Conservation (phyloP, 2,888 invertebrate species). For the Agrotis exclamationis region DNA sequence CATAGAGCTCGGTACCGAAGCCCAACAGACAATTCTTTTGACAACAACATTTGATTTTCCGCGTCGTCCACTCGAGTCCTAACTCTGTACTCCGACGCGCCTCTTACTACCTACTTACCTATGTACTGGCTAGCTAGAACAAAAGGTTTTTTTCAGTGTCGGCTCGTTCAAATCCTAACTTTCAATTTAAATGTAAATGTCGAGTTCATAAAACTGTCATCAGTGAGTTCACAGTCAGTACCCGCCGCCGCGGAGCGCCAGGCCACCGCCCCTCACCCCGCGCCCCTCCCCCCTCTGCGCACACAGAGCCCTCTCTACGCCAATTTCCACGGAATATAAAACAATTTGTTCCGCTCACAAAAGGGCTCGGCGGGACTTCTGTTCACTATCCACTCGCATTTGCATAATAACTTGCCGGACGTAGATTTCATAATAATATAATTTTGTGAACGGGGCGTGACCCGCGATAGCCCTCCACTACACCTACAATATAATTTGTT, state of each 20-base stretch:
- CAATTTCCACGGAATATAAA: constrained; percentile 73
- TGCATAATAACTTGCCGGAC: constrained; percentile 71
- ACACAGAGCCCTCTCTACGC: constrained; percentile 51
- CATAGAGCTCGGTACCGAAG: too few species aligned
- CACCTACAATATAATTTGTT: background rate
- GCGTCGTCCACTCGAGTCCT: too few species aligned
- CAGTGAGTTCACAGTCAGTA: constrained; percentile 67
- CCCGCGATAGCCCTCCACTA: background rate
- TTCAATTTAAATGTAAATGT: constrained; percentile 78
- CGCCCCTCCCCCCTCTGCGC: background rate
- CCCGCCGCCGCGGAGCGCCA: constrained; percentile 33
- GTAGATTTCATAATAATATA: constrained; percentile 63
- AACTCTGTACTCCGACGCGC: too few species aligned
- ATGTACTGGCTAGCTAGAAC: constrained; percentile 32
- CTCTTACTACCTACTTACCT: constrained; percentile 7
- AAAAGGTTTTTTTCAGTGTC: constrained; percentile 46
- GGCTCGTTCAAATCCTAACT: constrained; percentile 66
- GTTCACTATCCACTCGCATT: constrained; percentile 74
- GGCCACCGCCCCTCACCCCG: background rate
- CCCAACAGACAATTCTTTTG: too few species aligned
- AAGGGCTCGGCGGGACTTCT: constrained; percentile 73
- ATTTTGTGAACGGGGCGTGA: constrained; percentile 20
- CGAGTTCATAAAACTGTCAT: constrained; percentile 77
- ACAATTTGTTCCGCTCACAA: constrained; percentile 76
- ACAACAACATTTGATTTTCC: too few species aligned